Base-by-base conservation (phyloP, 2,888 invertebrate species). In the Leptopilina syphax region DNA sequence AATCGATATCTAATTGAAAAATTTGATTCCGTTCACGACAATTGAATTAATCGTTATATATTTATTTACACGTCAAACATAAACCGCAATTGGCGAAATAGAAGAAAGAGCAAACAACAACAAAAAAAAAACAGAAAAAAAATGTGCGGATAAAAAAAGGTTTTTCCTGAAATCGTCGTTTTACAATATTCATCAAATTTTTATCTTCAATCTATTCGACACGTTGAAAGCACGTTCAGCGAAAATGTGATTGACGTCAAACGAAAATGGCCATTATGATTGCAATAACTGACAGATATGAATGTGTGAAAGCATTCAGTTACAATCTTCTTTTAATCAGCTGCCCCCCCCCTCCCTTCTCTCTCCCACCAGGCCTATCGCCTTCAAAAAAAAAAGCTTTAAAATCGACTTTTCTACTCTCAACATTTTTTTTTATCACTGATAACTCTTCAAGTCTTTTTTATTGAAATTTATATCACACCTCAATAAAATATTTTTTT, bases 191-290 rank as follows among this genome's bases (percentile, higher is more conserved):
- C 68, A 18, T 68, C 47, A 68, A 68, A 68, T 44, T 68, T 27
- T 70, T 70, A 54, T 54, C 54, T 54, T 70, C 24, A 7, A 27
- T 70, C 54, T 27, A 70, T 70, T 70, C 27, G 50, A 54, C n/a
- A 13, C 54, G 70, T 70, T 54, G 54, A 70, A 70, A 27, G 54
- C n/a, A 13, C 13, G 54, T 54, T 70, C 70, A 27, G 54, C 13
- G 54, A 70, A 70, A 70, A 70, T 70, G 54, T 54, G 70, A 70
- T 70, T 27, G 54, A 70, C 70, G 34, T 54, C 27, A 54, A 70
- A 54, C 70, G 34, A 70, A 27, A 54, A 54, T 70, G n/a, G 54
- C 54, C 13, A 54, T 70, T 27, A 54, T 70, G 50, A 70, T 70
- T 54, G 27, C 50, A 54, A 70, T 70, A 70, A 24, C 34, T 34